Evolutionary conservation across 2,113 vertebrate species (phyloP), one percentile per base, ranked within the genome.

Genomic region (Syngnathus typhle): DNA sequence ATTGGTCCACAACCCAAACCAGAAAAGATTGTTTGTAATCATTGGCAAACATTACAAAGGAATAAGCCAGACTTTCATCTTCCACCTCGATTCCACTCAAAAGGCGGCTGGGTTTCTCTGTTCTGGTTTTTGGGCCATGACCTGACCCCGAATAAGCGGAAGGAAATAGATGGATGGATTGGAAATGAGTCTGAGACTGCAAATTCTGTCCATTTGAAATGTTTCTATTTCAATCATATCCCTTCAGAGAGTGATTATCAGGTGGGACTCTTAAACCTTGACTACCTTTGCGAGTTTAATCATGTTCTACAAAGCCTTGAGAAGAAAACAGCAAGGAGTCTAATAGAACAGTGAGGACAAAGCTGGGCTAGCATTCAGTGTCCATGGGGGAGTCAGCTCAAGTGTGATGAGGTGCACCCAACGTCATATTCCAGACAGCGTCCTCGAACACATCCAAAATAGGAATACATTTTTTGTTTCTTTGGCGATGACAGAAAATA

Each of bases 301-400:
- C 69, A 58, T 60, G 36, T 59, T 62, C 46, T 47, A 72, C 75
- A 75, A 71, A 65, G 52, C 66, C 58, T 65, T 56, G 8, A 63
- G 21, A 55, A 41, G 47, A 51, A 64, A 70, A 64, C n/a, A 10
- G 1, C 13, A 37, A 68, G 12, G 13, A 61, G 60, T 37, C 69
- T 72, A 71, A 72, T 63, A 77, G 73, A 55, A 68, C 37, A 68
- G 64, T 52, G 67, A 65, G 69, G 65, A 68, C 60, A 65, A 43
- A 21, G 55, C 60, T 21, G 37, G 41, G 51, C 60, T 36, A 12
- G 27, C 36, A 69, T 52, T 71, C 1, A 63, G 19, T 69, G 63
- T 76, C 44, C 7, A 4, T 51, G 27, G 67, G 69, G 54, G 65
- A 67, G 61, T 55, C 18, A 5, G 60, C 44, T 61, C 59, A 6